These are phyloP conservation scores for Abrostola tripartita DNA, from an alignment of 2,888 invertebrate genomes.

Conservation along the genomic window DNA sequence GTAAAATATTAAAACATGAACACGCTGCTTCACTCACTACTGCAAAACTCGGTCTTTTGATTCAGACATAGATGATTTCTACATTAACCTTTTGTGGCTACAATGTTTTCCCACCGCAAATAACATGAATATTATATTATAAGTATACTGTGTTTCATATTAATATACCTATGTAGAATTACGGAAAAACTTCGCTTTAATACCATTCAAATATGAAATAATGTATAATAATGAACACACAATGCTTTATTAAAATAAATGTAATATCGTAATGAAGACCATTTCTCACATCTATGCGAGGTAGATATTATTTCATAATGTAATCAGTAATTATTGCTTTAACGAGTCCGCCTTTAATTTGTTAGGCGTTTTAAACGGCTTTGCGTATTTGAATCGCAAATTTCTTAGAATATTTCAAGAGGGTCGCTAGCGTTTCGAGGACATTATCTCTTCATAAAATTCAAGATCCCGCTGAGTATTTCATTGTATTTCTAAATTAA, in stretches of 20 bases:
- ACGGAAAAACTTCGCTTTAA: background rate
- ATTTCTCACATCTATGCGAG: slow-evolving; percentile 61
- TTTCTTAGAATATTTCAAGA: slow-evolving; percentile 88
- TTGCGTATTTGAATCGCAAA: slow-evolving; percentile 88
- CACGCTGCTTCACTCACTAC: slow-evolving; percentile 66
- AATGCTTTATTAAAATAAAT: slow-evolving; percentile 40
- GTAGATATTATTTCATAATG: slow-evolving; percentile 82
- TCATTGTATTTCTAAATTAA: slow-evolving; percentile 82
- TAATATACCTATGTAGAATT: slow-evolving; percentile 18
- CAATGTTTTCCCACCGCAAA: slow-evolving; percentile 40
- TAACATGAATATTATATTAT: slow-evolving; percentile 19
- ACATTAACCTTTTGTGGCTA: slow-evolving; percentile 42
- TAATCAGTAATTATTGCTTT: slow-evolving; percentile 87
- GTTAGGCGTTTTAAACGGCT: slow-evolving; percentile 88
- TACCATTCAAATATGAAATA: slow-evolving; percentile 14
- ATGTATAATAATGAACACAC: slow-evolving; percentile 17
- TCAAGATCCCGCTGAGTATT: slow-evolving; percentile 84
- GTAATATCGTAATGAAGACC: slow-evolving; percentile 40
- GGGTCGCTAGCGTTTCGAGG: slow-evolving; percentile 85
- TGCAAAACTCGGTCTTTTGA: slow-evolving; percentile 60
- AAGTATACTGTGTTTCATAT: slow-evolving; percentile 1
- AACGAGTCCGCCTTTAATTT: slow-evolving; percentile 88
- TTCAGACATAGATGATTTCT: slow-evolving; percentile 42
- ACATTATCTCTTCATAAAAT: slow-evolving; percentile 88
- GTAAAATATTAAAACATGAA: slow-evolving; percentile 83